Evolutionary conservation across 2,797 vertebrate genomes (phyloP).

Genomic region (Enteromius viviparus): DNA sequence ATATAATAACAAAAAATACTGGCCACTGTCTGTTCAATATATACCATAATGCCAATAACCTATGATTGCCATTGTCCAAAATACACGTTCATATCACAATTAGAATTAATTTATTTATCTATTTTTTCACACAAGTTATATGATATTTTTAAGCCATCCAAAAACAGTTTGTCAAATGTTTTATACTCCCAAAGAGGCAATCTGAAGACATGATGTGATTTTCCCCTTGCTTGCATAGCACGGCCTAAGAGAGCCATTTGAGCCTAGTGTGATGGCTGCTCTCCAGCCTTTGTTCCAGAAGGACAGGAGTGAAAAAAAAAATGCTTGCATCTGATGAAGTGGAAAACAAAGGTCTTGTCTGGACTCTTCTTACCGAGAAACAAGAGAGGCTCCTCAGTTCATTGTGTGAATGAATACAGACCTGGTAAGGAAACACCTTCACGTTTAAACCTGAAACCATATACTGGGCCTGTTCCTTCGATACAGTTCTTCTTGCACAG

Average conservation of each 20-base stretch:
- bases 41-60: not conserved
- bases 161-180: slow-evolving; percentile 17
- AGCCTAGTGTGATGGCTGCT: slow-evolving; percentile 53
- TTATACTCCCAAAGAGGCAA: slow-evolving; percentile 21
- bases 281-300: slow-evolving; percentile 55
- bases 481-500: slow-evolving; percentile 60
- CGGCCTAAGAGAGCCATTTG: slow-evolving; percentile 41
- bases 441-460: slow-evolving; percentile 60
- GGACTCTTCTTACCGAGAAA: slow-evolving; percentile 62
- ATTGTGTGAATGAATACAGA: slow-evolving; percentile 61
- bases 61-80: not conserved
- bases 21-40: not conserved
- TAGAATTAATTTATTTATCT: not conserved
- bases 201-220: slow-evolving; percentile 45
- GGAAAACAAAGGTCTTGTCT: slow-evolving; percentile 63
- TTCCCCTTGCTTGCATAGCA: slow-evolving; percentile 44
- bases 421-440: slow-evolving; percentile 65
- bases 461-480: slow-evolving; percentile 50
- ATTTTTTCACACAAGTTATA: not conserved
- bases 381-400: slow-evolving; percentile 59
- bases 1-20: too few relatives aligned
- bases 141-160: not conserved
- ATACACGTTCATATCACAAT: not conserved
- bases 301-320: slow-evolving; percentile 44
- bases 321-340: slow-evolving; percentile 61